Evolutionary conservation across 2,113 vertebrate genomes (phyloP).

Genomic region (Phylloscopus trochilus): DNA sequence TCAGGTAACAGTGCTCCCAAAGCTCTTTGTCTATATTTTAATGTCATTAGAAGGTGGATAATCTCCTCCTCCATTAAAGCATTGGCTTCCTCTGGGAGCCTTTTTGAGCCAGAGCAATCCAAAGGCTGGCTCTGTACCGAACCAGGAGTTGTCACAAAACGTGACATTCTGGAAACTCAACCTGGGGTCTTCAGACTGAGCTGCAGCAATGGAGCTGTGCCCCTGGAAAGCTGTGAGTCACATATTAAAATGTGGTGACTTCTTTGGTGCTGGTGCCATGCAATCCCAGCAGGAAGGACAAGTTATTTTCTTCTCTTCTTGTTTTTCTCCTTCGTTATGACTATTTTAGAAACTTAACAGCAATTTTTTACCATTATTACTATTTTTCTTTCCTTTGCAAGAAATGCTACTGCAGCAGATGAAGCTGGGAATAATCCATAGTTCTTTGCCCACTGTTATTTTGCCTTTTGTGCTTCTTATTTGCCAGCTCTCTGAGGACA

Average conservation of each 20-base stretch:
- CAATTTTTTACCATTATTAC: neutral
- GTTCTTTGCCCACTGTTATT: neutral
- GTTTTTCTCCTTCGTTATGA: neutral
- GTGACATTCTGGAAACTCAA: neutral
- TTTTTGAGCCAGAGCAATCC: neutral
- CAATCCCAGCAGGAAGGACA: neutral
- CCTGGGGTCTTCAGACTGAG: neutral
- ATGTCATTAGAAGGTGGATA: neutral
- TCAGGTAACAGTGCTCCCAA: neutral
- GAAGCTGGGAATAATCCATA: neutral
- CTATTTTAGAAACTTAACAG: neutral
- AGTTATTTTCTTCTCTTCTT: neutral
- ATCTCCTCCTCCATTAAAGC: neutral
- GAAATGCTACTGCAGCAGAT: neutral
- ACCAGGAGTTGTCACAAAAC: neutral
- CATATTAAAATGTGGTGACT: neutral
- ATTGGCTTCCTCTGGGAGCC: neutral
- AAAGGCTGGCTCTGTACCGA: rapidly evolving
- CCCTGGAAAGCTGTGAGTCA: neutral
- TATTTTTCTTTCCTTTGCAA: neutral
- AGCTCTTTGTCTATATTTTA: neutral
- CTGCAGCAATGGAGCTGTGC: neutral
- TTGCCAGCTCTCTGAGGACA: neutral
- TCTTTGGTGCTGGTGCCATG: rapidly evolving
- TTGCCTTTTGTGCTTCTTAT: neutral